Conservation (phyloP, 2,797 vertebrate species). For the Rhodeus uyekii region DNA sequence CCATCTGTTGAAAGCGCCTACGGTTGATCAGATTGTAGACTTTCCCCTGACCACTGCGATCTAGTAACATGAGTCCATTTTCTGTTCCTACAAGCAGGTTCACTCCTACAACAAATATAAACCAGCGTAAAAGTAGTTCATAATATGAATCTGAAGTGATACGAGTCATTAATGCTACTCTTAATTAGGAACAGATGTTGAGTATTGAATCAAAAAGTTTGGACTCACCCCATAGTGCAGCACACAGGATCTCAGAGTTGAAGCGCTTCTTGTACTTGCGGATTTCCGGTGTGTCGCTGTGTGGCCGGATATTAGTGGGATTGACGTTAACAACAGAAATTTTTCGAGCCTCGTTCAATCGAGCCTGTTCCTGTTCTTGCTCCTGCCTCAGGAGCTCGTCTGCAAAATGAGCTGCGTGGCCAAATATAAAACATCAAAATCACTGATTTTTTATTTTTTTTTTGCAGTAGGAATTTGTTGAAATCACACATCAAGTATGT, state of each 20-base stretch:
- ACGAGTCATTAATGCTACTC: not conserved
- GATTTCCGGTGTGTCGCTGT: conserved; percentile 98
- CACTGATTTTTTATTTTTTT: not conserved
- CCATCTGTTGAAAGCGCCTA: conserved; percentile 98
- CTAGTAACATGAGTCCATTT: conserved; percentile 96
- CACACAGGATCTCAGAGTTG: conserved; percentile 98
- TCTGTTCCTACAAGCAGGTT: conserved; percentile 97
- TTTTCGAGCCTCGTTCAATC: conserved; percentile 95
- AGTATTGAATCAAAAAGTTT: not conserved
- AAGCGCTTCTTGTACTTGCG: conserved; percentile 99
- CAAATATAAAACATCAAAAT: not conserved
- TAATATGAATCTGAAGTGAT: not conserved
- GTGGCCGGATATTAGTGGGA: conserved; percentile 97
- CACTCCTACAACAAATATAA: conserved; percentile 78
- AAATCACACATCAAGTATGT: not conserved
- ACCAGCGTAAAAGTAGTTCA: conserved; percentile 5
- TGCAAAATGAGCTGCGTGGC: conserved; percentile 81
- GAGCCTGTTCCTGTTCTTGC: conserved; percentile 86
- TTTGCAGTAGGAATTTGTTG: not conserved
- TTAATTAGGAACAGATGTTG: not conserved
- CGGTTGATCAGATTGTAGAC: conserved; percentile 98
- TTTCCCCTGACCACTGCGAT: conserved; percentile 95
- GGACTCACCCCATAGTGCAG: conserved; percentile 92
- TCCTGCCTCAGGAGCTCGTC: conserved; percentile 91
- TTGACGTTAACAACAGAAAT: conserved; percentile 99